phyloP scores from a whole-genome alignment of 2,797 vertebrate genomes.

The Limosa lapponica region DNA sequence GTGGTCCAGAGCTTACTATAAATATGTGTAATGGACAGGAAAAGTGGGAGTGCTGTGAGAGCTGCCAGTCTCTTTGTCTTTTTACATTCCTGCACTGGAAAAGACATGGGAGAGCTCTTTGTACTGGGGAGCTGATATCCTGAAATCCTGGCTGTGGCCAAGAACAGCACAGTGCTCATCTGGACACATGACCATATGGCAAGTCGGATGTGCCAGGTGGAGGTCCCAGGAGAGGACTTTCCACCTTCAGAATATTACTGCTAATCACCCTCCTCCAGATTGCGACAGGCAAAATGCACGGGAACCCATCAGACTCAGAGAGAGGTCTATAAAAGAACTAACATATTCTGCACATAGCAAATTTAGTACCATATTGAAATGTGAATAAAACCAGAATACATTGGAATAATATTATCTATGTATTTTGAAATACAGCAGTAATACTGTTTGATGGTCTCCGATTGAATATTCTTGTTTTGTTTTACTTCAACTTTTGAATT shows the following conservation, averaged over 20 bases:
- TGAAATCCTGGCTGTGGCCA: background rate
- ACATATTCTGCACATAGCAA: fast-evolving
- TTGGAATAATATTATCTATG: background rate
- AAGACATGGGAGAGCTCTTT: background rate
- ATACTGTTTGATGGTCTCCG: background rate
- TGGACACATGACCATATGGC: background rate
- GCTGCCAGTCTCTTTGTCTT: background rate
- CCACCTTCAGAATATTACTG: background rate
- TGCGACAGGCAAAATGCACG: background rate
- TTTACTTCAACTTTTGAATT: background rate
- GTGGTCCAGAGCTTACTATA: background rate
- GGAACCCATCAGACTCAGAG: background rate
- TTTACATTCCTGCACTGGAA: background rate
- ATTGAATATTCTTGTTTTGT: background rate
- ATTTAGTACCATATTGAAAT: background rate
- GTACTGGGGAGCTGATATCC: background rate
- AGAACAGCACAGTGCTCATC: background rate
- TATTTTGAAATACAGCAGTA: background rate
- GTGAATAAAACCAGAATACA: background rate
- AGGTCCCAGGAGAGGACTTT: background rate
- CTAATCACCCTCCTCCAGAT: background rate
- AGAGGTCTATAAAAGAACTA: background rate
- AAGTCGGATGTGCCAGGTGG: background rate
- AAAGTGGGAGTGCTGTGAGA: background rate
- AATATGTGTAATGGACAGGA: background rate